These are phyloP conservation scores for Spisula subtruncata DNA, from an alignment of 2,888 invertebrate species.

Conservation along the genomic window DNA sequence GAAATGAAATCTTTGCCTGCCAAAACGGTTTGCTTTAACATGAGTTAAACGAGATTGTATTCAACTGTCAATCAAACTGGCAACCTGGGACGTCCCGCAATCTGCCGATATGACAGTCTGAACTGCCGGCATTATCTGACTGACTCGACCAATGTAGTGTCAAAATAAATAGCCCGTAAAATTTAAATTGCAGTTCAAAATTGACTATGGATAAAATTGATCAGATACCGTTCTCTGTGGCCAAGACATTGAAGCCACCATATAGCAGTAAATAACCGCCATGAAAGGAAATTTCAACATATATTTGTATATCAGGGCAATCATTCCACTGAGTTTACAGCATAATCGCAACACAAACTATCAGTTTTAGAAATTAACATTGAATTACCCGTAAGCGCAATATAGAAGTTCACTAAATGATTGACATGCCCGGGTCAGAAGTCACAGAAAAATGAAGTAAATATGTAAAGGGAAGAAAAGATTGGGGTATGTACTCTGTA, in stretches of 20 bases:
- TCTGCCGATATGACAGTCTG: constrained; percentile 54
- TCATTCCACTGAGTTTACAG: neutral
- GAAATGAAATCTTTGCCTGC: neutral
- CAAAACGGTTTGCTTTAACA: constrained; percentile 7
- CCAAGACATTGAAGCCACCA: neutral
- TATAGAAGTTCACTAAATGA: constrained; percentile 31
- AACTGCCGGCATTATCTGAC: constrained; percentile 7
- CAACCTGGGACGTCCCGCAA: constrained; percentile 47
- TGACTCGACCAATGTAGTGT: constrained; percentile 23
- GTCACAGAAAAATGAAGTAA: constrained; percentile 17
- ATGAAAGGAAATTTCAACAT: neutral
- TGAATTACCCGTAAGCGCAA: neutral
- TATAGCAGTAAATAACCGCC: neutral
- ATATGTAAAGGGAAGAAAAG: neutral
- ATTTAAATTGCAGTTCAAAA: constrained; percentile 6
- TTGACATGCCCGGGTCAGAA: constrained; percentile 39
- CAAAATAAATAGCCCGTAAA: constrained; percentile 21
- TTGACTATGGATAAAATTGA: neutral
- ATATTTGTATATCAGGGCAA: neutral
- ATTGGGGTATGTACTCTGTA: neutral
- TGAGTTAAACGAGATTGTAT: constrained; percentile 42
- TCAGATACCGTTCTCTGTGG: neutral
- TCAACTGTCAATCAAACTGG: constrained; percentile 60
- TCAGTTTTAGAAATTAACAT: neutral
- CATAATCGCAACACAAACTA: neutral